Conservation (phyloP, 2,888 invertebrate genomes). For the Axea sp. region DNA sequence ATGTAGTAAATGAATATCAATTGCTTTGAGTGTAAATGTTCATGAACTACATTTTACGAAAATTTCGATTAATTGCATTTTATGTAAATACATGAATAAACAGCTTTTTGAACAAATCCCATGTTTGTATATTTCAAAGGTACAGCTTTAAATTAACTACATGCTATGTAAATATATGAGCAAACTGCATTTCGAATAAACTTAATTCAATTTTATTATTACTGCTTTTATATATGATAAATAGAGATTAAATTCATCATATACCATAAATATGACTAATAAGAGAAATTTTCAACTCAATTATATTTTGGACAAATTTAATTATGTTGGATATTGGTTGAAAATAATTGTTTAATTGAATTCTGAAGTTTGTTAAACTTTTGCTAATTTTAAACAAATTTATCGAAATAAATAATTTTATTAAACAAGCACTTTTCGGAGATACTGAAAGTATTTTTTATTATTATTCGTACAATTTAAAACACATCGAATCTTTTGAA, state of each 20-base stretch:
- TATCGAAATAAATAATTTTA: conserved; percentile 5
- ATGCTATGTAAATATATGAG: conserved; percentile 40
- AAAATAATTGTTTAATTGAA: conserved; percentile 23
- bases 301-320: conserved; percentile 28
- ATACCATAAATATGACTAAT: conserved; percentile 9
- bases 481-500: too few species aligned
- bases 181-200: conserved; percentile 28
- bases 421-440: conserved; percentile 2
- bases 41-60: conserved; percentile 20
- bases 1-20: conserved; percentile 17
- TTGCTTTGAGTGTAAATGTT: conserved; percentile 21
- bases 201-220: conserved; percentile 41
- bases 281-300: conserved; percentile 29
- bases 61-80: conserved; percentile 47
- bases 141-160: conserved; percentile 44
- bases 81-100: conserved; percentile 38
- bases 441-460: neutral
- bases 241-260: conserved; percentile 19
- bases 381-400: conserved; percentile 22
- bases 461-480: too few species aligned
- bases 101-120: conserved; percentile 34
- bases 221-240: conserved; percentile 27
- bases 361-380: too few species aligned
- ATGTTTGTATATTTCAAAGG: conserved; percentile 42
- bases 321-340: conserved; percentile 19